A percentile compares a stretch with the other conserved stretches of the same genome.
Conservation (phyloP, 2,888 invertebrate genomes). For the Eupeodes latifasciatus region DNA sequence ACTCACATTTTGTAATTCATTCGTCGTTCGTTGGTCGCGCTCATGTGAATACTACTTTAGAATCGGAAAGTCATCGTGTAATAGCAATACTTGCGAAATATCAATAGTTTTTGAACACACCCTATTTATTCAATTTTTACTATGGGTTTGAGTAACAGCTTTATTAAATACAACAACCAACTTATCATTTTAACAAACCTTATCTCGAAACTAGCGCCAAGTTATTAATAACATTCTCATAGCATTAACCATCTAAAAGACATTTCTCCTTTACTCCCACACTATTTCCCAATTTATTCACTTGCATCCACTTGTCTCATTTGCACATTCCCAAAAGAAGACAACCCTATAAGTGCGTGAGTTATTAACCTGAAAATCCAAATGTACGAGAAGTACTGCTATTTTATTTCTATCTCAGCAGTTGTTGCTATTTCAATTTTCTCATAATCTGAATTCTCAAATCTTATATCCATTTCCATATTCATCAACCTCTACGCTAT, state of each 20-base stretch:
- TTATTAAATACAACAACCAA: not conserved
- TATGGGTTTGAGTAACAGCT: not conserved
- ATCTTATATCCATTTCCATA: constrained; percentile 2
- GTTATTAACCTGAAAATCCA: not conserved
- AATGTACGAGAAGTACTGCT: constrained; percentile 28
- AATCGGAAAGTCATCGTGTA: no score
- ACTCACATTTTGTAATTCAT: no score
- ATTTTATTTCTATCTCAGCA: not conserved
- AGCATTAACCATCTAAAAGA: not conserved
- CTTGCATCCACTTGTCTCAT: constrained; percentile 64
- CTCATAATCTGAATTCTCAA: constrained; percentile 23
- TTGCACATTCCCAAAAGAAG: constrained; percentile 29
- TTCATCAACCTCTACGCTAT: no score
- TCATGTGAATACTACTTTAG: no score
- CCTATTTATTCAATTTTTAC: not conserved
- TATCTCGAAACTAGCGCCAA: constrained; percentile 30
- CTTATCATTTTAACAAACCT: not conserved
- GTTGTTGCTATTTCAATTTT: constrained; percentile 24
- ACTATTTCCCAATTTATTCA: constrained; percentile 3
- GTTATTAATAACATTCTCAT: not conserved
- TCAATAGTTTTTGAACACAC: not conserved
- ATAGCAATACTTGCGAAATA: no score
- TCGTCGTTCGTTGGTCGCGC: no score
- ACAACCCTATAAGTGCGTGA: constrained; percentile 50
- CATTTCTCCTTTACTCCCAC: constrained; percentile 64